Evolutionary conservation across 2,888 invertebrate species (phyloP).

Genomic region (Emmelina monodactyla): DNA sequence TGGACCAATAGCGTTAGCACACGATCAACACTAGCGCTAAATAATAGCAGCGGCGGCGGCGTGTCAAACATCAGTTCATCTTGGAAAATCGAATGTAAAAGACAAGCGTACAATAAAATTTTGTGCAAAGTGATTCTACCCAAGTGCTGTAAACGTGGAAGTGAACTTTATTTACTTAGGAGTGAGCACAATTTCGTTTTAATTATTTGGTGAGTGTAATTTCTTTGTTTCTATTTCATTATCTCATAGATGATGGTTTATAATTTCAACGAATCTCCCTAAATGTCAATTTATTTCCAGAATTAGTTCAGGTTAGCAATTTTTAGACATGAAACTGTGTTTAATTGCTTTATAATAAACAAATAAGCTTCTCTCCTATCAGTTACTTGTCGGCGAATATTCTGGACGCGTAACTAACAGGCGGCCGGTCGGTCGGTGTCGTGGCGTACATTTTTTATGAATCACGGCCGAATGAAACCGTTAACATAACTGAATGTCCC

Average conservation of each 20-base stretch:
- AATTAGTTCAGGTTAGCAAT: too few relatives aligned
- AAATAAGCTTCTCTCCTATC: background rate
- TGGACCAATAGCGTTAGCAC: constrained; percentile 61
- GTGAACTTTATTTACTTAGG: too few relatives aligned
- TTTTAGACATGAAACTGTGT: too few relatives aligned
- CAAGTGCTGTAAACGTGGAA: constrained; percentile 42
- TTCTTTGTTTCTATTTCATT: too few relatives aligned
- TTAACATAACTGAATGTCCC: constrained; percentile 17
- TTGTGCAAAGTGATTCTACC: constrained; percentile 30
- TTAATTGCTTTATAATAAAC: background rate
- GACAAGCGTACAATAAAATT: constrained; percentile 22
- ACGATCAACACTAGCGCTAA: constrained; percentile 69
- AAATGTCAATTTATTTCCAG: too few relatives aligned
- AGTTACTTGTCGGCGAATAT: background rate
- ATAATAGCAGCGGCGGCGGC: constrained; percentile 55
- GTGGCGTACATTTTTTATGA: background rate
- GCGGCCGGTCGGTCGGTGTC: background rate
- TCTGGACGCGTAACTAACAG: background rate
- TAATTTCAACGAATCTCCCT: too few relatives aligned
- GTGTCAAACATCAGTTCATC: constrained; percentile 52
- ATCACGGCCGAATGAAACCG: background rate
- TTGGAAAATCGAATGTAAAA: constrained; percentile 34
- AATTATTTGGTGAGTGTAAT: too few relatives aligned
- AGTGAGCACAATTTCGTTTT: too few relatives aligned
- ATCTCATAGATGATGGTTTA: too few relatives aligned